phyloP scores from a whole-genome alignment of 1,140 invertebrate genomes.

The Rhopalosiphum maidis region DNA sequence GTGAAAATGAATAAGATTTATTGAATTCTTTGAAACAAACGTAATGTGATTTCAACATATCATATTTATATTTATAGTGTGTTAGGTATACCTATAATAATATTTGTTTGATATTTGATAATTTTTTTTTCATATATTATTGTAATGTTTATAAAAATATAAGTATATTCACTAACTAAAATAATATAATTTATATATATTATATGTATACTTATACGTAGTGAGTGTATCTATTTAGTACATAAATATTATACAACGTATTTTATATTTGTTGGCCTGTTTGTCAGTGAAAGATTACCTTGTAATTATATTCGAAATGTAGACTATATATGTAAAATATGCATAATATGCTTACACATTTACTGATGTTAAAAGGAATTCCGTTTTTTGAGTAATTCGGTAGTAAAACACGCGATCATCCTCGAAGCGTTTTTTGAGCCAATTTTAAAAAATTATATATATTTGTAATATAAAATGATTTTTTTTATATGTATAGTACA shows the following conservation, averaged over 20 bases:
- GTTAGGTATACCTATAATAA: background rate
- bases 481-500: background rate
- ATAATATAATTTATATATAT: background rate
- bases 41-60: background rate
- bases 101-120: background rate
- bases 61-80: background rate
- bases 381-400: conserved; percentile 41
- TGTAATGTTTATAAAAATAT: no score
- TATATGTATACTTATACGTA: background rate
- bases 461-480: background rate
- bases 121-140: no score
- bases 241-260: background rate
- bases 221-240: background rate
- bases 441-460: conserved; percentile 4
- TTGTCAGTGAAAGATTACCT: conserved; percentile 20
- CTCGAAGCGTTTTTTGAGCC: conserved; percentile 34
- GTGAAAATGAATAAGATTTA: background rate
- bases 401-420: conserved; percentile 34
- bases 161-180: background rate
- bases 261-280: background rate
- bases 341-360: background rate
- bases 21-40: background rate
- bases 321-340: conserved; percentile 5
- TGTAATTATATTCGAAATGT: conserved; percentile 15
- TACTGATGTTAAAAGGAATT: background rate